Percentiles rank a stretch among this genome's conserved stretches.
phyloP scores from a whole-genome alignment of 2,113 vertebrate species.

The Daboia siamensis region DNA sequence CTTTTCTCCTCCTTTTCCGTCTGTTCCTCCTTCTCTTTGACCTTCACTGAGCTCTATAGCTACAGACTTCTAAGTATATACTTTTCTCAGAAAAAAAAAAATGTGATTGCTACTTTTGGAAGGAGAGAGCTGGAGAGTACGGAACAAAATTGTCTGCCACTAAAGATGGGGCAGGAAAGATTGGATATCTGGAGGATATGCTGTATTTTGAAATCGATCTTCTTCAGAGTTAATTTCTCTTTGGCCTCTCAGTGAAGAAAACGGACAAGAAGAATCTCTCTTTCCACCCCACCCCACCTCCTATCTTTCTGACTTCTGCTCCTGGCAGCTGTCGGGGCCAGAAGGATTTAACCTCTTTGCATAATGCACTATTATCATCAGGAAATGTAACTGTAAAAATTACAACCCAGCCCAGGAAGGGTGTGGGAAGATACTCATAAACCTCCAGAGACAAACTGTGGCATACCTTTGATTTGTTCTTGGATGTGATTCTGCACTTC shows the following conservation, averaged over 20 bases:
- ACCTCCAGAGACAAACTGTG: constrained; percentile 54
- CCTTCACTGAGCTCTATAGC: background rate
- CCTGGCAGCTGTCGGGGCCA: background rate
- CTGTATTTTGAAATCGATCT: background rate
- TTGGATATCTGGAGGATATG: background rate
- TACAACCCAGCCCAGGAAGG: constrained; percentile 40
- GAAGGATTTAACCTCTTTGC: background rate
- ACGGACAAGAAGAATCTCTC: background rate
- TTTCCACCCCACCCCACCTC: background rate
- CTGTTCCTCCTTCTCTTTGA: background rate
- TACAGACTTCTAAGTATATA: background rate
- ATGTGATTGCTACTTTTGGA: background rate
- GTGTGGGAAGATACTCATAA: constrained; percentile 37
- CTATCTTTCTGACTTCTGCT: background rate
- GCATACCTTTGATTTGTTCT: constrained; percentile 55
- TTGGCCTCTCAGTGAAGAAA: accelerated
- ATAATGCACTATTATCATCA: background rate
- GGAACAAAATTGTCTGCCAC: accelerated
- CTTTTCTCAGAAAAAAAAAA: constrained; percentile 4
- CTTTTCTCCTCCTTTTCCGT: background rate
- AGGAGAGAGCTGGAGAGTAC: constrained; percentile 4
- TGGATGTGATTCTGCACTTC: constrained; percentile 42
- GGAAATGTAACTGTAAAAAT: background rate
- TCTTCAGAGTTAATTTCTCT: background rate
- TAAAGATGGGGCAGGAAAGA: background rate